phyloP scores from a whole-genome alignment of 2,113 vertebrate genomes.

The Siniperca knerii region DNA sequence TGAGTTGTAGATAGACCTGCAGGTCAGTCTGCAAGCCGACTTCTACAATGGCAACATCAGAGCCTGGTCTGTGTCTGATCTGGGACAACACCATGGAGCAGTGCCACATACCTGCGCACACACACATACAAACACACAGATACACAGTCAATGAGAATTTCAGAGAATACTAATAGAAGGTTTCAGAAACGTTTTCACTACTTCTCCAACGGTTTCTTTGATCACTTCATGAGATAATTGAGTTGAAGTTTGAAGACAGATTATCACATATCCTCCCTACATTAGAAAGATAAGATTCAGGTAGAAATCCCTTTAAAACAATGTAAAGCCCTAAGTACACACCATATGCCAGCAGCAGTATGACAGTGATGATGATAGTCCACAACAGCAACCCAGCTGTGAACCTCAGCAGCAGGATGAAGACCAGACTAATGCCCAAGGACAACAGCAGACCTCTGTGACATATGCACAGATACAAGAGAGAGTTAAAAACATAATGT shows the following conservation, averaged over 20 bases:
- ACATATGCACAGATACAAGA: constrained; percentile 14
- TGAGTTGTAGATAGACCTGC: constrained; percentile 89
- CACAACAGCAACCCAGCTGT: constrained; percentile 91
- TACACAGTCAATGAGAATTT: neutral
- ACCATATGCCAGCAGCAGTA: constrained; percentile 91
- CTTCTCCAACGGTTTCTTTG: neutral
- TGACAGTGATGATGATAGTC: constrained; percentile 88
- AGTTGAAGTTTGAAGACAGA: neutral
- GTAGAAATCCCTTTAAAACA: neutral
- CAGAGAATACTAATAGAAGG: neutral
- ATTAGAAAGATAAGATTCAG: neutral
- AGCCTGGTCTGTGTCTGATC: constrained; percentile 82
- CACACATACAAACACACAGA: neutral
- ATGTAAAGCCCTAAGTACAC: neutral
- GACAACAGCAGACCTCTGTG: constrained; percentile 88
- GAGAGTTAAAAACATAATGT: neutral
- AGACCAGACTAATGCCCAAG: constrained; percentile 89
- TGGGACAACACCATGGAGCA: constrained; percentile 86
- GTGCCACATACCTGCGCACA: constrained; percentile 87
- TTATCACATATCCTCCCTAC: neutral
- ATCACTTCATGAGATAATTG: neutral
- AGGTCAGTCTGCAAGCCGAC: constrained; percentile 91
- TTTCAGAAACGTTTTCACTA: neutral
- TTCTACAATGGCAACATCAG: constrained; percentile 85
- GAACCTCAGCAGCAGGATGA: constrained; percentile 91